Evolutionary conservation across 2,888 invertebrate species (phyloP), one percentile per base, ranked within the genome.

Genomic region (Cheilosia vernalis): DNA sequence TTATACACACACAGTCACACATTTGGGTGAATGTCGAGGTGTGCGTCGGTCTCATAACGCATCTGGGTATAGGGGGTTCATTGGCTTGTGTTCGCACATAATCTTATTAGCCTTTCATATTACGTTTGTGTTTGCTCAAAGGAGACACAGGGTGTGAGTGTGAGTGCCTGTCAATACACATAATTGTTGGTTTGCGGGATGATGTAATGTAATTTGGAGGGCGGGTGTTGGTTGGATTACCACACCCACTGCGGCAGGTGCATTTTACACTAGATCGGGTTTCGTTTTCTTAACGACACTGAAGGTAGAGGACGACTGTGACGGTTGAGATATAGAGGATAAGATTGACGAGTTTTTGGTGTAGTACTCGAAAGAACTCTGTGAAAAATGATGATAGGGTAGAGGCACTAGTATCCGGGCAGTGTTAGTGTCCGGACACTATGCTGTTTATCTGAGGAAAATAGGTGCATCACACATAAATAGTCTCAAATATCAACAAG

Each of bases 91-190:
- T 44, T 69, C 13, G 30, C 17, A 37, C 13, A 30, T 56, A 56
- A 56, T 44, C 7, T 44, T 44, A 55, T 67, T 67, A 42, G 7
- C 40, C 44, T 55, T 19, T 67, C 40, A 2, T 30, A 69, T 55
- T 55, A 17, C 44, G 44, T 69, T 56, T 30, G 17, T 56, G 24
- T 55, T 44, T 56, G 30, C n/a, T 15, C 19, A 55, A 67, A 17
- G 67, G 67, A 27, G 27, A 55, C 55, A 44, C 3, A 30, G n/a
- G 9, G 15, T 40, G 37, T 44, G 27, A 2, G 24, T 55, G 55
- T 19, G 27, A 2, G 24, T 55, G 55, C 15, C 4, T 5, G 5
- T 13, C 0, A 5, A 17, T 24, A 40, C 13, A 30, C 42, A 53
- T 66, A 30, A 30, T 24, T 53, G 24, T 53, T 24, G n/a, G 53